Conservation (phyloP, 2,888 invertebrate genomes). For the Tipula unca region DNA sequence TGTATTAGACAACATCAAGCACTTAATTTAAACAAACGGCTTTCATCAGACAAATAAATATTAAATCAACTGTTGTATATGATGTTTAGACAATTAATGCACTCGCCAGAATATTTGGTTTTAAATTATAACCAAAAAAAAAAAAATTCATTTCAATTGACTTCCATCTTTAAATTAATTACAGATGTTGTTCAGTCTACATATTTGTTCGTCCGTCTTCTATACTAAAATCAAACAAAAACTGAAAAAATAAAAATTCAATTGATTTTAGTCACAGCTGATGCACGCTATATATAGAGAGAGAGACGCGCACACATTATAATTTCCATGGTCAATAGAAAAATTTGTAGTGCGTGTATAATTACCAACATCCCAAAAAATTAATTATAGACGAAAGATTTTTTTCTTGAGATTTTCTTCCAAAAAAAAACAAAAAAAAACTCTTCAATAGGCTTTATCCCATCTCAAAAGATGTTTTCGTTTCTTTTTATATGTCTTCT, state of each 20-base stretch:
- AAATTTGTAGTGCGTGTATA: slow-evolving; percentile 14
- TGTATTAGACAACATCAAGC: not conserved
- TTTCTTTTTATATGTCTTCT: not conserved
- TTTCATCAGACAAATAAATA: not conserved
- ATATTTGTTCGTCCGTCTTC: not conserved
- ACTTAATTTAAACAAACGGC: not conserved
- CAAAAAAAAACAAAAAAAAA: not conserved
- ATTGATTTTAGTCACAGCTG: slow-evolving; percentile 14
- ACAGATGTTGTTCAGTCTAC: not conserved
- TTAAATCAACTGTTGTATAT: not conserved
- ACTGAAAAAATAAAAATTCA: not conserved
- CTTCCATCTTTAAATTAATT: not conserved
- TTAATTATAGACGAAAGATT: not conserved
- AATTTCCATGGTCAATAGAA: not conserved
- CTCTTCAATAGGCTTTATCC: not conserved
- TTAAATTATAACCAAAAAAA: not conserved
- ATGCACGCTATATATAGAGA: not conserved
- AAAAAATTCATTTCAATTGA: not conserved
- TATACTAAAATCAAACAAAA: not conserved
- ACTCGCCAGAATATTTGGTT: not conserved
- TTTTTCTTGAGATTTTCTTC: not conserved
- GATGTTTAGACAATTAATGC: not conserved
- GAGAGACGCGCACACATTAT: not conserved
- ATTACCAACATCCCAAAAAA: slow-evolving; percentile 14
- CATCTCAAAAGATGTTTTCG: not conserved